These are phyloP conservation scores for Ptiloglossa arizonensis DNA, from an alignment of 1,140 invertebrate species.

Conservation along the genomic window DNA sequence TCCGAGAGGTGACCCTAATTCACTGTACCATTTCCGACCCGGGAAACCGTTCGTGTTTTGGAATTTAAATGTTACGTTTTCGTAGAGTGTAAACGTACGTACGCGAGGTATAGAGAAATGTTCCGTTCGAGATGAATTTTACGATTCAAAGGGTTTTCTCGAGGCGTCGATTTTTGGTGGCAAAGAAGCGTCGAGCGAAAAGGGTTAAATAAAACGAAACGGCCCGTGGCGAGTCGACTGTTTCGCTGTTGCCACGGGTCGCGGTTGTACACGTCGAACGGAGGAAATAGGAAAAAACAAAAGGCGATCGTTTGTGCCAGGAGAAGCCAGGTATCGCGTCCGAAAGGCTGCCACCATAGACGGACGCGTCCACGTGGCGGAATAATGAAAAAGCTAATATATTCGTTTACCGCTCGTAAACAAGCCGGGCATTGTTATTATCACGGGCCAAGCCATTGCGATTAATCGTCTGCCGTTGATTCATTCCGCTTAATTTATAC, in stretches of 20 bases:
- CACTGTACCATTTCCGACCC: no score
- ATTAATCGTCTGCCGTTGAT: conserved; percentile 78
- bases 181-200: no score
- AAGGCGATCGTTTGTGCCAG: conserved; percentile 48
- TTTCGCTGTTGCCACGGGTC: not conserved
- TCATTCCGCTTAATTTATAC: conserved; percentile 73
- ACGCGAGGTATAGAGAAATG: no score
- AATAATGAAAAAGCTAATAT: conserved; percentile 77
- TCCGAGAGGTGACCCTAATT: no score
- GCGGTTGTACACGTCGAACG: not conserved
- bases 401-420: conserved; percentile 71
- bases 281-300: not conserved
- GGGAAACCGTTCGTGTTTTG: no score
- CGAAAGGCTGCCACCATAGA: conserved; percentile 44
- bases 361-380: conserved; percentile 72
- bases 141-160: no score
- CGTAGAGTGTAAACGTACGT: no score
- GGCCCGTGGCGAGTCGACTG: no score
- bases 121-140: no score
- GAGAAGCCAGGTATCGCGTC: conserved; percentile 45
- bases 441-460: conserved; percentile 65
- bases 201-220: no score
- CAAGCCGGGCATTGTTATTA: conserved; percentile 71
- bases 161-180: no score
- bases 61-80: no score